A percentile compares a stretch with the other conserved stretches of the same genome.
phyloP scores from a whole-genome alignment of 2,888 invertebrate genomes.

The Leucania comma region DNA sequence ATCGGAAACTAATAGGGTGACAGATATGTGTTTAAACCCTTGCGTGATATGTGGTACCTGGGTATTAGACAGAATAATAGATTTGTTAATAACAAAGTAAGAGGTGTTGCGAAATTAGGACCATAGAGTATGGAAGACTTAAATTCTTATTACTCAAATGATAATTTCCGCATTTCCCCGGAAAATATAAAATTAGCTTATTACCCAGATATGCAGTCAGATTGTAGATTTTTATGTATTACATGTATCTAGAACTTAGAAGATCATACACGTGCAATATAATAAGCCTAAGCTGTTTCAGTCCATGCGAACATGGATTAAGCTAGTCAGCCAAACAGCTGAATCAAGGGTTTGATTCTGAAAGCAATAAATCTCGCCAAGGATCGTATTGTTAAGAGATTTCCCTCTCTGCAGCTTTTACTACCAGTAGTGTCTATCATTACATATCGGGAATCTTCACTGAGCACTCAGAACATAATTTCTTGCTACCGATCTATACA shows the following conservation, averaged over 20 bases:
- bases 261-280: background rate
- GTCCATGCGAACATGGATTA: background rate
- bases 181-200: background rate
- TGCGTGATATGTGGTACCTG: constrained; percentile 15
- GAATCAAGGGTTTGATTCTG: too few species aligned
- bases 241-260: background rate
- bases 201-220: too few species aligned
- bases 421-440: too few species aligned
- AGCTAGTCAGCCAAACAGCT: too few species aligned
- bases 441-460: too few species aligned
- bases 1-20: constrained; percentile 40
- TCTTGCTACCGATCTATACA: too few species aligned
- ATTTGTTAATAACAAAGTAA: constrained; percentile 45
- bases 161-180: background rate
- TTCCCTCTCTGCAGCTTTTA: too few species aligned
- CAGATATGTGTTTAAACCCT: constrained; percentile 40
- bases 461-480: too few species aligned
- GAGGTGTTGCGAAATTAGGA: constrained; percentile 6
- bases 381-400: too few species aligned
- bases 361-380: too few species aligned
- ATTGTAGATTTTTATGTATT: background rate
- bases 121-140: constrained; percentile 12
- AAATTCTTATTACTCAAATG: background rate
- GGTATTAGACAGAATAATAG: constrained; percentile 52
- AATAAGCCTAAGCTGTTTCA: background rate